Percentiles rank a stretch among this genome's conserved stretches.
phyloP scores from a whole-genome alignment of 2,888 invertebrate species.

The Eudasyphora cyanicolor region DNA sequence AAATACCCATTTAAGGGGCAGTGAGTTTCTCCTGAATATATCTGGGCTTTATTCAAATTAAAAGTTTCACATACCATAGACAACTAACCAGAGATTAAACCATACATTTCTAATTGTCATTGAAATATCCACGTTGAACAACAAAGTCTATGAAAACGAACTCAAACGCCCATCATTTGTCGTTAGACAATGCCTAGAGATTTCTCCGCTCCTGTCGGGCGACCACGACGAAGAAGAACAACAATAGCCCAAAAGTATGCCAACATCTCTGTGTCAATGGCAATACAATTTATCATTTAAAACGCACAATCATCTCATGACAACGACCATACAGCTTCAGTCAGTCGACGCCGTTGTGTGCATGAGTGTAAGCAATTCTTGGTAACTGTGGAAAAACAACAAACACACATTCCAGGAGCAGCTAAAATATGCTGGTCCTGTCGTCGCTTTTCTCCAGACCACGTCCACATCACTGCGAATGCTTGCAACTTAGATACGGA shows the following conservation, averaged over 20 bases:
- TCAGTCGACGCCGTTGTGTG: neutral
- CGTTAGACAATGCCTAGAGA: neutral
- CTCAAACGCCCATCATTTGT: neutral
- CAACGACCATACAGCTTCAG: neutral
- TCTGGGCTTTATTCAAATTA: neutral
- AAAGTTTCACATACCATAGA: too few relatives aligned
- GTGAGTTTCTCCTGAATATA: neutral
- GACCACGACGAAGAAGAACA: too few relatives aligned
- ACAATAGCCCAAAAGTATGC: neutral
- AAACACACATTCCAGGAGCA: neutral
- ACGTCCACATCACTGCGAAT: neutral
- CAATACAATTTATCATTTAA: slow-evolving; percentile 55
- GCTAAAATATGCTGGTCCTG: slow-evolving; percentile 8
- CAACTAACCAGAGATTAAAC: neutral
- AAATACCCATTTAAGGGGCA: too few relatives aligned
- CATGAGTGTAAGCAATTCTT: neutral
- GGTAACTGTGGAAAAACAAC: neutral
- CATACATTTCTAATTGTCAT: neutral
- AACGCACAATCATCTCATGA: slow-evolving; percentile 52
- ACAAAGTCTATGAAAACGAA: neutral
- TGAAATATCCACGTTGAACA: neutral
- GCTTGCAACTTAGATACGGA: neutral
- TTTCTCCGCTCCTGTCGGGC: neutral
- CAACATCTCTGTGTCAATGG: slow-evolving; percentile 23
- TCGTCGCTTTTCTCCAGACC: too few relatives aligned